Base-by-base conservation (phyloP, 35 echinoderm and acorn worm species). In the Amphiura filiformis region DNA sequence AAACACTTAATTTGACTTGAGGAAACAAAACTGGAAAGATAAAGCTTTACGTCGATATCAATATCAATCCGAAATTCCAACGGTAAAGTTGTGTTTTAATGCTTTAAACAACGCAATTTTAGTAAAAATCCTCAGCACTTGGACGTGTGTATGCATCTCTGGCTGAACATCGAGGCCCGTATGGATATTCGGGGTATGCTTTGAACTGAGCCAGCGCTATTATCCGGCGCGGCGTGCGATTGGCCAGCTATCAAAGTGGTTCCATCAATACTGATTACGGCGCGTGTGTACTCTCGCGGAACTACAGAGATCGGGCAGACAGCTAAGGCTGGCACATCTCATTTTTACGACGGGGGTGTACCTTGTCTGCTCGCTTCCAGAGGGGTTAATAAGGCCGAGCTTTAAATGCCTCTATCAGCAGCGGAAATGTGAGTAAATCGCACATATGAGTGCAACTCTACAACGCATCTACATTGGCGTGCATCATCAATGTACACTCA, bases 281-380 rank as follows among this genome's bases (percentile, higher is more conserved):
- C 89, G 89, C 89, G 89, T 91, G 89, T 91, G 89, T 91, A 91
- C 89, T 91, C 89, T 91, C 84, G 81, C 89, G 82, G 89, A 91
- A 91, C 89, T 91, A 76, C 47, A 40, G 83, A 70, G 47, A 85
- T 85, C 83, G 83, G 34, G 83, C 83, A 85, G 83, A 85, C 83
- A 40, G 61, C 61, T 70, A 70, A 70, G 56, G 81, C 81, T 41
- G 81, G 83, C 49, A 33, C 83, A 34, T 22, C 35, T 65, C 83
- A 56, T 37, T 85, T 83, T 37, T 14, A 70, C 39, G 83, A 85
- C 83, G 64, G 83, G 83, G 83, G 83, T 85, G 83, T 85, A 17
- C 56, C 23, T 9, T 70, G 61, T 70, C 61, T 70, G 61, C 61
- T 70, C 26, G 26, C 2, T 70, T 70, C 26, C 61, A 4, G 61